phyloP scores from a whole-genome alignment of 2,888 invertebrate genomes.

The Caenorhabditis angaria region DNA sequence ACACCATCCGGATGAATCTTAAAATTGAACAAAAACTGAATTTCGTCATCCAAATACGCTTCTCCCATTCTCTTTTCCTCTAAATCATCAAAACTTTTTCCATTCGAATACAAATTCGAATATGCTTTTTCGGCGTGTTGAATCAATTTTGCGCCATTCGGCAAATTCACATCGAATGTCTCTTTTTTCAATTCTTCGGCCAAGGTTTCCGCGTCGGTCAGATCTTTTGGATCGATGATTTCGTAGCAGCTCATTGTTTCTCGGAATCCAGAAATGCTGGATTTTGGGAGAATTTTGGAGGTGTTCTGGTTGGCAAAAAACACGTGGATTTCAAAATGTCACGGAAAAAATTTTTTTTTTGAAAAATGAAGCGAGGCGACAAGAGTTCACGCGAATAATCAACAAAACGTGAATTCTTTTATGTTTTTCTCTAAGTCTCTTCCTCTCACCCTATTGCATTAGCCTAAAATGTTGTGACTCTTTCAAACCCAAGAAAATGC shows the following conservation, averaged over 20 bases:
- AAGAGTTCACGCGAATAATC: too few species aligned
- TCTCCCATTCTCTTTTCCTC: slow-evolving; percentile 15
- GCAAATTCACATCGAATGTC: slow-evolving; percentile 22
- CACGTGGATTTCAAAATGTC: too few species aligned
- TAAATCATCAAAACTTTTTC: slow-evolving; percentile 45
- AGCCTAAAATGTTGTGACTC: too few species aligned
- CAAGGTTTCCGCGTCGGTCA: slow-evolving; percentile 5
- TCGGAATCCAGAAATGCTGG: too few species aligned
- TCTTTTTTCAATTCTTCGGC: slow-evolving; percentile 8
- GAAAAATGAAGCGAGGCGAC: too few species aligned
- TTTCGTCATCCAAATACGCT: slow-evolving; percentile 7
- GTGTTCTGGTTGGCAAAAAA: too few species aligned
- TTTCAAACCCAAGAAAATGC: too few species aligned
- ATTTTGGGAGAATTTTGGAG: too few species aligned
- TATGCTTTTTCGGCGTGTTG: slow-evolving; percentile 42
- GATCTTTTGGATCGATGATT: slow-evolving; percentile 25
- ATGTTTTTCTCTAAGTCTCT: too few species aligned
- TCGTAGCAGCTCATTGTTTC: slow-evolving; percentile 26
- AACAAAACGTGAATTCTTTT: too few species aligned
- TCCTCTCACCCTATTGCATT: too few species aligned
- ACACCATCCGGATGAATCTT: slow-evolving; percentile 50
- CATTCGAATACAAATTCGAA: slow-evolving; percentile 31
- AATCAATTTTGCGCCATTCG: slow-evolving; percentile 31
- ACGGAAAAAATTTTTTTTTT: too few species aligned
- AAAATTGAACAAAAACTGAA: slow-evolving; percentile 40